phyloP scores from a whole-genome alignment of 2,888 invertebrate species.

The Lasioglossum malachurum region DNA sequence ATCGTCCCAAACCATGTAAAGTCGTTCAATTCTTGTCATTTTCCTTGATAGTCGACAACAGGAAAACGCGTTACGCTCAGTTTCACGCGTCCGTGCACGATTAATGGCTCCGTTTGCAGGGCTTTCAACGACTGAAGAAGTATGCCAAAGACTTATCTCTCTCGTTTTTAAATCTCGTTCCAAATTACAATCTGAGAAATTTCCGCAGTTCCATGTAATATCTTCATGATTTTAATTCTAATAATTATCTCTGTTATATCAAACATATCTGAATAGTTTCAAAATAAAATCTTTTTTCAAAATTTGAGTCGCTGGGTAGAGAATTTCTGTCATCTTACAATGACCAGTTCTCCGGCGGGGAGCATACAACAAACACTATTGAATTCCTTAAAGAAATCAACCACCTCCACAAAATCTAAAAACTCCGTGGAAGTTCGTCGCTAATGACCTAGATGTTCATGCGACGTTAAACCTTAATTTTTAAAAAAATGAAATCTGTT shows the following conservation, averaged over 20 bases:
- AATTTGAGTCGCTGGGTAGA: no score
- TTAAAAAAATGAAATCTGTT: background rate
- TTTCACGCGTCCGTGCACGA: background rate
- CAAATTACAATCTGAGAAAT: background rate
- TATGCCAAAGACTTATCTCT: background rate
- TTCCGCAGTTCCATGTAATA: background rate
- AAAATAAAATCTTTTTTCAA: background rate
- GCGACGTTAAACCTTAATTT: no score
- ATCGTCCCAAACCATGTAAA: conserved; percentile 6
- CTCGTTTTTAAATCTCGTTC: background rate
- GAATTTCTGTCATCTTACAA: no score
- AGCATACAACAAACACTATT: no score
- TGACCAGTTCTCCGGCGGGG: no score
- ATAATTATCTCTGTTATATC: background rate
- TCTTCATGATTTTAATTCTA: background rate
- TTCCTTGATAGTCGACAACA: background rate
- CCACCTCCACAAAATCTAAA: no score
- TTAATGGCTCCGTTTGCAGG: background rate
- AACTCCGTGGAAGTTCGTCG: no score
- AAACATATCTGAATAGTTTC: background rate
- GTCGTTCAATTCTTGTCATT: conserved; percentile 18
- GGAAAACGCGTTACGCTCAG: background rate
- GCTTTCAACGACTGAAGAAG: background rate
- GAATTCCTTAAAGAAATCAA: no score
- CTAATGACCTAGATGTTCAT: no score